Base-by-base conservation (phyloP, 2,113 vertebrate genomes). In the Pterocles orientalis region DNA sequence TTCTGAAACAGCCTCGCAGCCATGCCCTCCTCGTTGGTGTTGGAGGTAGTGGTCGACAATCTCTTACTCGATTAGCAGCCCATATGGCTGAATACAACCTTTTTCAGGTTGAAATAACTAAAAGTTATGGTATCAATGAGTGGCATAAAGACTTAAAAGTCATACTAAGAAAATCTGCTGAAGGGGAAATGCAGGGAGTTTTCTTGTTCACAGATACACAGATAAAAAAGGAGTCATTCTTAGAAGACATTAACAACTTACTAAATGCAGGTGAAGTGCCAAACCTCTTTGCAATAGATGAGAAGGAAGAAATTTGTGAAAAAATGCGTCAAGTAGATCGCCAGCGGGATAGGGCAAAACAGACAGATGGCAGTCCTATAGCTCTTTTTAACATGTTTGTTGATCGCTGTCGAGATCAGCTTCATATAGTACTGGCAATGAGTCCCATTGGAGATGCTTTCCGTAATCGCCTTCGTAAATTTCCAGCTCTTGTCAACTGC, bases 261-360 rank as follows among this genome's bases (percentile, higher is more conserved):
- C 98, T 99, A 23, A 99, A 99, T 94, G 98, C 98, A 2, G 99
- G 99, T 20, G 99, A 99, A 96, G 98, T 99, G 58, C 99, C 99
- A 47, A 99, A 99, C 89, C 97, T 99, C 82, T 99, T 99, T 89
- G 97, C 98, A 0, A 72, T 98, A 28, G 99, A 99, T 36, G 99
- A 99, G 91, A 99, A 98, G 92, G 98, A 98, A 93, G 99, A 99
- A 91, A 98, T 99, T 62, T 99, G 99, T 82, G 99, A 99, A 69
- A 98, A 97, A 75, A 99, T 99, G 99, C 98, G 96, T 9, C 97
- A 98, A 57, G 66, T 99, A 79, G 99, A 99, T 87, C 98, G 98
- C 16, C 99, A 99, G 9, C 94, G 98, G 18, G 98, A 99, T 41
- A 98, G 98, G 51, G 96, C 98, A 43, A 99, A 99, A 6, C 99